phyloP scores from a whole-genome alignment of 2,113 vertebrate species.

The Eublepharis macularius region DNA sequence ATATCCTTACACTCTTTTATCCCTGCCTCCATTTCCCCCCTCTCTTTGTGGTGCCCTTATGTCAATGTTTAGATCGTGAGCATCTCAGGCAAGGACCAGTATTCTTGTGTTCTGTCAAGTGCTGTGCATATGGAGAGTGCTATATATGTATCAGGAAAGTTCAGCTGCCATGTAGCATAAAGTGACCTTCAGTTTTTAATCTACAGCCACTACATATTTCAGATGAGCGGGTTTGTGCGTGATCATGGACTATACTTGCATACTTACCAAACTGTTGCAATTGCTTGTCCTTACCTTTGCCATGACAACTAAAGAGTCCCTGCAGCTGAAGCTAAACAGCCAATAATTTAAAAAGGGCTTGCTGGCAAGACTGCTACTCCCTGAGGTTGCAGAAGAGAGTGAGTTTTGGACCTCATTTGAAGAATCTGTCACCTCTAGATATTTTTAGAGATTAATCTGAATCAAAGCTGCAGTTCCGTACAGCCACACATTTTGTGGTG shows the following conservation, averaged over 20 bases:
- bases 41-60: no score
- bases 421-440: conserved; percentile 1
- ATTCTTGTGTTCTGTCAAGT: no score
- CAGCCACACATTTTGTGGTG: background rate
- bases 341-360: background rate
- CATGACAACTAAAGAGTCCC: background rate
- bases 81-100: no score
- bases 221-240: background rate
- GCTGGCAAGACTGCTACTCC: background rate
- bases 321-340: background rate
- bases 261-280: background rate
- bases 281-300: background rate
- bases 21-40: no score
- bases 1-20: no score
- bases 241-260: background rate
- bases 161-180: no score
- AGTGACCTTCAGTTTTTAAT: no score
- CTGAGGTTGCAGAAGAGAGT: background rate
- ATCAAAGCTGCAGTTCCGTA: background rate
- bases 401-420: background rate
- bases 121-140: no score
- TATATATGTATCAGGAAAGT: no score
- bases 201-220: background rate
- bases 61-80: no score
- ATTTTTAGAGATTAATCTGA: conserved; percentile 10